Percentiles rank a stretch among this genome's conserved stretches.
Evolutionary conservation across 2,888 invertebrate genomes (phyloP).

Genomic region (Hyposoter dolosus): DNA sequence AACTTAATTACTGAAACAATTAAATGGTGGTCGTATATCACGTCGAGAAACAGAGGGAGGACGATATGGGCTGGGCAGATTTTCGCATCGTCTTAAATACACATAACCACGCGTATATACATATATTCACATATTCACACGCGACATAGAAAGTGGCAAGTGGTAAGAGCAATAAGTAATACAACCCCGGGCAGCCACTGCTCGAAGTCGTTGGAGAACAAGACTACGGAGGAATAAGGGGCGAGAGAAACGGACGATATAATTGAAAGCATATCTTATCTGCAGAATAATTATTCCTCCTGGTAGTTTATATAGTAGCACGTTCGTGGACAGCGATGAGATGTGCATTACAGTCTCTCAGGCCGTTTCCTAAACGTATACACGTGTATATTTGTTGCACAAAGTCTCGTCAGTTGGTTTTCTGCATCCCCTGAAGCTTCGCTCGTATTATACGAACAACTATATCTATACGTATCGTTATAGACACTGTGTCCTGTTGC

Average conservation of each 20-base stretch:
- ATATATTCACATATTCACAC: background rate
- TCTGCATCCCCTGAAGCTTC: slow-evolving; percentile 51
- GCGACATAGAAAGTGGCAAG: slow-evolving; percentile 37
- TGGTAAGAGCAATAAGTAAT: slow-evolving; percentile 54
- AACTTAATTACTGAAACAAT: slow-evolving; percentile 46
- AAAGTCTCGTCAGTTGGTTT: slow-evolving; percentile 21
- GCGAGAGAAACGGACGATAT: slow-evolving; percentile 62
- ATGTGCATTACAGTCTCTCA: slow-evolving; percentile 38
- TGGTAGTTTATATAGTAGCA: slow-evolving; percentile 42
- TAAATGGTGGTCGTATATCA: slow-evolving; percentile 7
- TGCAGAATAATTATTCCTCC: slow-evolving; percentile 59
- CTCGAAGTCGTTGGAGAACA: slow-evolving; percentile 13
- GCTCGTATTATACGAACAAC: background rate
- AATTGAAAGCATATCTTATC: slow-evolving; percentile 64
- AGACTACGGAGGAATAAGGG: slow-evolving; percentile 15
- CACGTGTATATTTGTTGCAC: slow-evolving; percentile 6
- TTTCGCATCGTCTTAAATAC: slow-evolving; percentile 37
- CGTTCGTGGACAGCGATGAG: slow-evolving; percentile 42
- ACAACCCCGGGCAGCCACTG: slow-evolving; percentile 49
- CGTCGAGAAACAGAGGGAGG: background rate
- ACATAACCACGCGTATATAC: background rate
- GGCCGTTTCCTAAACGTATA: slow-evolving; percentile 17
- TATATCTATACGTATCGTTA: slow-evolving; percentile 1
- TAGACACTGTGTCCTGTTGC: slow-evolving; percentile 14
- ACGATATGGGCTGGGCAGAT: slow-evolving; percentile 34